Conservation (phyloP, 2,797 vertebrate species). For the Eospalax fontanierii region DNA sequence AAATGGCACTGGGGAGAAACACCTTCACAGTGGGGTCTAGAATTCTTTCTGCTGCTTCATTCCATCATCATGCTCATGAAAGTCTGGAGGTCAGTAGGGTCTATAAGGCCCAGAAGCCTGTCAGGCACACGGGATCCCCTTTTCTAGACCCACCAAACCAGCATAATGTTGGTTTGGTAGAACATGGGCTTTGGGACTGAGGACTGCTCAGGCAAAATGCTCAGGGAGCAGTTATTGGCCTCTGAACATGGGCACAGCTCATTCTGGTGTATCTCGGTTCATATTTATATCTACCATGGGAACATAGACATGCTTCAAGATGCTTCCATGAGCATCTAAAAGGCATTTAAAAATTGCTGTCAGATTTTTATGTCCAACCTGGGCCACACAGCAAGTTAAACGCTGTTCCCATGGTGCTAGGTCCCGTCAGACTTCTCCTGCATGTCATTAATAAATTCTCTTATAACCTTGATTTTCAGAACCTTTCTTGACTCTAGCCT, state of each 20-base stretch:
- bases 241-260: rapidly evolving
- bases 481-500: not conserved
- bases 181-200: not conserved
- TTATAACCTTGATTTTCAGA: not conserved
- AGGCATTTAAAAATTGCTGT: too few species aligned
- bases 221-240: not conserved
- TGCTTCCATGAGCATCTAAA: not conserved
- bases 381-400: not conserved
- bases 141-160: not conserved
- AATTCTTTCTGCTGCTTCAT: not conserved
- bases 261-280: not conserved
- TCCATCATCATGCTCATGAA: not conserved
- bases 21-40: not conserved
- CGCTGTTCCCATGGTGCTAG: not conserved
- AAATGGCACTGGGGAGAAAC: not conserved
- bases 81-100: not conserved
- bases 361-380: not conserved
- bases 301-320: constrained; percentile 13
- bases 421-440: not conserved
- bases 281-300: not conserved
- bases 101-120: too few species aligned
- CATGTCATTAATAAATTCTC: not conserved
- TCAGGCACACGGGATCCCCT: not conserved
- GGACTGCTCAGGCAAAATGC: not conserved
- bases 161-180: too few species aligned